Base-by-base conservation (phyloP, 2,888 invertebrate genomes). In the Pseudococcus longispinus region DNA sequence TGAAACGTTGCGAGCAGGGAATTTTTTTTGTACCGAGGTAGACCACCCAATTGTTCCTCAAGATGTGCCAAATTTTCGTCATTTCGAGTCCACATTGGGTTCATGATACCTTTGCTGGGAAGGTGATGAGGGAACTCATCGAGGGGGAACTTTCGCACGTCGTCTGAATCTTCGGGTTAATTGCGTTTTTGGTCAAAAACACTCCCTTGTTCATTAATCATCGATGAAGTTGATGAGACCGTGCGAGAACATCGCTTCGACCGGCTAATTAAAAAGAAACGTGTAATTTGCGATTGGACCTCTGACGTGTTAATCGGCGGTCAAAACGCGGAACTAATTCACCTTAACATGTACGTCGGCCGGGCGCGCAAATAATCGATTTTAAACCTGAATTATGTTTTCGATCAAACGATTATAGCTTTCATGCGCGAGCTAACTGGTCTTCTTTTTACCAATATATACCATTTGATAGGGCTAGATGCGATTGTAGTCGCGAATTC, bases 261-360 rank as follows among this genome's bases (percentile, higher is more conserved):
- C 42, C 20, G 77, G 77, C 77, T 80, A 80, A 80, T 80, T 80
- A 80, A 80, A 42, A 80, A 29, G 70, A 70, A 70, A 70, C 70
- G 18, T 70, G 77, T 42, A 80, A 37, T 42, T 42, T 42, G 77
- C 77, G 23, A 37, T 23, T 20, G 20, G 32, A 80, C 37, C 77
- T 42, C 42, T 80, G 77, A 80, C 77, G 77, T 80, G 77, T 80
- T 80, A 80, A 80, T 80, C 77, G 77, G 42, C 42, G 29, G 42
- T 26, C 29, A 80, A 80, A 80, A 80, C 42, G 29, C 77, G 77
- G 37, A 80, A 80, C 77, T 80, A 80, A 80, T 80, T 80, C 29
- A 80, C 20, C n/a, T 20, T 23, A 42, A n/a, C 77, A 42, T 80
- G 20, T 29, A 70, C 15, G 9, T 32, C 60, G 37, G 37, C 37